Conservation (phyloP, 2,113 vertebrate genomes). For the Aegotheles bennettii region DNA sequence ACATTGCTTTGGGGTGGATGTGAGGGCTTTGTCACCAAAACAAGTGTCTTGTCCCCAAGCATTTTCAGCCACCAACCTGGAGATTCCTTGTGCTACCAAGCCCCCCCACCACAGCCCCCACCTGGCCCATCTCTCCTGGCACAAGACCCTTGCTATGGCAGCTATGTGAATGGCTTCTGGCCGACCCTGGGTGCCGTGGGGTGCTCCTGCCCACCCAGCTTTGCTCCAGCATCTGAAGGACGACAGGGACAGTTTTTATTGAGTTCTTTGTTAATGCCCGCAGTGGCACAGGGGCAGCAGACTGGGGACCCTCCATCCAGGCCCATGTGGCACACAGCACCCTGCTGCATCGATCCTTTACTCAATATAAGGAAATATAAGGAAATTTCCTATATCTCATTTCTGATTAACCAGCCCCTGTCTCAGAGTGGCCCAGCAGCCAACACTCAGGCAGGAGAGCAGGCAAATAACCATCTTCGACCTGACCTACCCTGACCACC, state of each 20-base stretch:
- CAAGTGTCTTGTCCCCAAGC: background rate
- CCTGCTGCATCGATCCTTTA: background rate
- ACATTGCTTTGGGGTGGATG: background rate
- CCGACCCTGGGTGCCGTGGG: fast-evolving
- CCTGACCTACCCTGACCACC: background rate
- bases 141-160: fast-evolving
- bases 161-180: fast-evolving
- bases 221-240: background rate
- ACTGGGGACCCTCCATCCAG: background rate
- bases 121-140: fast-evolving
- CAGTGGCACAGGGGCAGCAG: fast-evolving
- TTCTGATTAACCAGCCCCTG: background rate
- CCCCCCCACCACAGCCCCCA: fast-evolving
- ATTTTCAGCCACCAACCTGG: fast-evolving
- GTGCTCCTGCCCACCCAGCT: background rate
- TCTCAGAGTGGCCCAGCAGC: background rate
- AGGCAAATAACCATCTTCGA: background rate
- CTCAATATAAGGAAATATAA: background rate
- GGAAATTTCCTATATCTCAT: background rate
- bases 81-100: fast-evolving
- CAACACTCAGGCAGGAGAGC: background rate
- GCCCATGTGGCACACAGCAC: background rate
- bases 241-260: background rate
- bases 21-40: background rate
- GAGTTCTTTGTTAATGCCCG: fast-evolving